phyloP scores from a whole-genome alignment of 2,113 vertebrate species.

The Elachura formosa region DNA sequence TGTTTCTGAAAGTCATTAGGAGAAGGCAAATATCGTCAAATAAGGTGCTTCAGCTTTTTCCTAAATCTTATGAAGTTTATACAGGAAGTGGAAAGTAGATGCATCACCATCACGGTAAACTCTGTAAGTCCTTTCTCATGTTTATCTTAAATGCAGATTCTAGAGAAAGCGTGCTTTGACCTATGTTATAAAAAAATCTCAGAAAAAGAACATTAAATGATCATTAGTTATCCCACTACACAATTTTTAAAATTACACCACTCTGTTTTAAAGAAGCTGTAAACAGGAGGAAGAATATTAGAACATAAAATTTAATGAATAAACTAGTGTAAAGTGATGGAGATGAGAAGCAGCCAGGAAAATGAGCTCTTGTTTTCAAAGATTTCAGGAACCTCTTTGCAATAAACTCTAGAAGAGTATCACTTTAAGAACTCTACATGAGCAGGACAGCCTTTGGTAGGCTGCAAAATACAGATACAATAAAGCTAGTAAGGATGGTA shows the following conservation, averaged over 20 bases:
- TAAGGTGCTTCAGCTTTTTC: neutral
- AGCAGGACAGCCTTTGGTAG: neutral
- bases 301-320: neutral
- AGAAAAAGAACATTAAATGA: neutral
- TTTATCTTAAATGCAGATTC: neutral
- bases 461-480: neutral
- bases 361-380: neutral
- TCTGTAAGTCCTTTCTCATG: neutral
- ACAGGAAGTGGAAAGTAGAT: neutral
- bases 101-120: neutral
- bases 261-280: neutral
- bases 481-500: neutral
- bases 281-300: neutral
- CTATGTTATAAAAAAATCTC: neutral
- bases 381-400: neutral
- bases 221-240: neutral
- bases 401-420: neutral
- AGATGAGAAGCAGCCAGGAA: neutral
- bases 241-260: neutral
- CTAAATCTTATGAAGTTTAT: neutral
- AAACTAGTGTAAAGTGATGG: rapidly evolving
- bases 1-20: neutral
- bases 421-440: rapidly evolving
- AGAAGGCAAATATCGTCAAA: neutral
- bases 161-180: neutral